phyloP scores from a whole-genome alignment of 2,888 invertebrate species.

The Drosophila cognata region DNA sequence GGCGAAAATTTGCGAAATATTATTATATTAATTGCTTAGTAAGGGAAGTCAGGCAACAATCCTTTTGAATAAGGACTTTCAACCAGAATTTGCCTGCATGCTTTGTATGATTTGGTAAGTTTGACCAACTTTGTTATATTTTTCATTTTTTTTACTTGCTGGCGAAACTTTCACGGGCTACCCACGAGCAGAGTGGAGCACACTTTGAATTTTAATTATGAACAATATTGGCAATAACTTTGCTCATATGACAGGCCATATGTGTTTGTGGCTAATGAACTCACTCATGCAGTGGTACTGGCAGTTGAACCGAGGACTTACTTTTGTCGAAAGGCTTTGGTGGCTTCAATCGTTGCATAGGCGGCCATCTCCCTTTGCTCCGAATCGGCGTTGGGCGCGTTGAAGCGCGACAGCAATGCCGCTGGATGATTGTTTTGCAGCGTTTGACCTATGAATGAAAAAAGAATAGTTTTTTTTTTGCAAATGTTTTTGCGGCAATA shows the following conservation, averaged over 20 bases:
- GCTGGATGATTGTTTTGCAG: constrained; percentile 84
- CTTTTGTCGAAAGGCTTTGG: constrained; percentile 85
- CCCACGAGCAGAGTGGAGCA: constrained; percentile 2
- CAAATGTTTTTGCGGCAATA: constrained; percentile 22
- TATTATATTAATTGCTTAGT: background rate
- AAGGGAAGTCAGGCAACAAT: background rate
- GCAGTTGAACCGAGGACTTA: constrained; percentile 68
- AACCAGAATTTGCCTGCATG: background rate
- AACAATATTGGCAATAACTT: constrained; percentile 48
- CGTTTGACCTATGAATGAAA: constrained; percentile 75
- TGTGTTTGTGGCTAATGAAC: constrained; percentile 46
- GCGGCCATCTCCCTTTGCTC: constrained; percentile 83
- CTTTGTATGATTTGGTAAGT: background rate
- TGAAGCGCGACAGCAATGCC: constrained; percentile 83
- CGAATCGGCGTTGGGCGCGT: constrained; percentile 81
- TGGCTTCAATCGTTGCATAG: constrained; percentile 83
- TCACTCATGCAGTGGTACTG: constrained; percentile 14
- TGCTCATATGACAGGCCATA: constrained; percentile 46
- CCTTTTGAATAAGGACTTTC: background rate
- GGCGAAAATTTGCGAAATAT: background rate
- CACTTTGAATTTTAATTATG: constrained; percentile 54
- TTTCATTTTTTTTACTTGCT: background rate
- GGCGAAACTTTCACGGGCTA: constrained; percentile 1
- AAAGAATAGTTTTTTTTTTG: constrained; percentile 15
- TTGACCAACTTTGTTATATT: background rate